Percentiles rank a stretch among this genome's conserved stretches.
Conservation (phyloP, 2,888 invertebrate species). For the Dilophus febrilis region DNA sequence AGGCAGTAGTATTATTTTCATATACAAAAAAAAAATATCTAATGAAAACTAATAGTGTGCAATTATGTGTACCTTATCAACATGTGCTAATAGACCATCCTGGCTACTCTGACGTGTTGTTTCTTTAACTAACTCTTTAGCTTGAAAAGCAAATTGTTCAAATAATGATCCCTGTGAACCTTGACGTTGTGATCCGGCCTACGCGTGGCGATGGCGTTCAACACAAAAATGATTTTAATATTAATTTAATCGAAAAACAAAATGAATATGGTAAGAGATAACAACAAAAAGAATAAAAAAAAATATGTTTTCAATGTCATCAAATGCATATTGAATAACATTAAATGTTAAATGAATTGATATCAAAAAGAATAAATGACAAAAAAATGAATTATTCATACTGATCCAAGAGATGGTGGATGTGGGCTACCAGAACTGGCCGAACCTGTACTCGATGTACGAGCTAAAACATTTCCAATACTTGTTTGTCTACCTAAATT, state of each 20-base stretch:
- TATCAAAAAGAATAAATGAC: too few relatives aligned
- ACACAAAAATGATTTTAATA: background rate
- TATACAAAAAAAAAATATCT: too few relatives aligned
- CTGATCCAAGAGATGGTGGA: constrained; percentile 19
- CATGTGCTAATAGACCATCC: constrained; percentile 71
- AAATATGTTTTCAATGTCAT: background rate
- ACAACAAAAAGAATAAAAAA: background rate
- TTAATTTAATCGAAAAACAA: background rate
- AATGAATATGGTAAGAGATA: background rate
- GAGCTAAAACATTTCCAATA: constrained; percentile 40
- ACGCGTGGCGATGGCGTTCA: too few relatives aligned
- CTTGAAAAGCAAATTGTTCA: constrained; percentile 75
- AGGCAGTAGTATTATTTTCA: too few relatives aligned
- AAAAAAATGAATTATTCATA: too few relatives aligned
- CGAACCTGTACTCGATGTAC: constrained; percentile 46
- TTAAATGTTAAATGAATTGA: too few relatives aligned
- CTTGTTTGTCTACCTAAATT: constrained; percentile 41
- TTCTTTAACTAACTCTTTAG: constrained; percentile 75
- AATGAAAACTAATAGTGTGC: too few relatives aligned
- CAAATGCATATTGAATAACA: too few relatives aligned
- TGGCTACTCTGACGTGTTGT: constrained; percentile 79
- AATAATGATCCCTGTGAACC: constrained; percentile 70
- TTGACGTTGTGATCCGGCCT: constrained; percentile 40
- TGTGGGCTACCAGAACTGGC: constrained; percentile 31
- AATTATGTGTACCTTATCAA: constrained; percentile 60